phyloP scores from a whole-genome alignment of 2,113 vertebrate species.

The Bagarius yarrelli region DNA sequence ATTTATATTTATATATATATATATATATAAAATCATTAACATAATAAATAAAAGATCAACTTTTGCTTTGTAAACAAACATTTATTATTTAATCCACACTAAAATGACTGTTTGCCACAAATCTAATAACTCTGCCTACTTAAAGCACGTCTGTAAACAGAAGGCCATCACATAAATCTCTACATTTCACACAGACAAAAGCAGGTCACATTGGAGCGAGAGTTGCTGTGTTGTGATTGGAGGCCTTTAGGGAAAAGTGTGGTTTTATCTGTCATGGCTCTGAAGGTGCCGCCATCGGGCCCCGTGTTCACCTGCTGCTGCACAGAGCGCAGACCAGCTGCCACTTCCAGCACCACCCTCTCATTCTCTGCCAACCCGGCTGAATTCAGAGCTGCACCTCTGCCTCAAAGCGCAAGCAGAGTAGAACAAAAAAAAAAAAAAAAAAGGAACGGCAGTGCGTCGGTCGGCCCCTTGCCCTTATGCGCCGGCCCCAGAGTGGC shows the following conservation, averaged over 20 bases:
- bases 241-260: conserved; percentile 49
- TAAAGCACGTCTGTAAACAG: conserved; percentile 23
- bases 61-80: neutral
- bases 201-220: conserved; percentile 28
- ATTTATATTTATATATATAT: neutral
- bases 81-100: neutral
- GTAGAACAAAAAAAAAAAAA: conserved; percentile 53
- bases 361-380: conserved; percentile 50
- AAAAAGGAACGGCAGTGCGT: conserved; percentile 43
- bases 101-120: neutral
- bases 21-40: conserved; percentile 10
- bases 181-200: neutral
- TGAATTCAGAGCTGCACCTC: conserved; percentile 59
- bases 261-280: conserved; percentile 56
- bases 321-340: conserved; percentile 66
- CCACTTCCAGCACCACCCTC: conserved; percentile 54
- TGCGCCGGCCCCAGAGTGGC: conserved; percentile 49
- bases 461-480: conserved; percentile 48
- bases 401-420: conserved; percentile 48
- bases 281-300: conserved; percentile 56
- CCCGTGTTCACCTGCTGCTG: conserved; percentile 68
- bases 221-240: conserved; percentile 8
- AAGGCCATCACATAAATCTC: neutral
- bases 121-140: neutral
- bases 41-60: neutral